Evolutionary conservation across 2,888 invertebrate species (phyloP).

Genomic region (Chrysolina oricalcia): DNA sequence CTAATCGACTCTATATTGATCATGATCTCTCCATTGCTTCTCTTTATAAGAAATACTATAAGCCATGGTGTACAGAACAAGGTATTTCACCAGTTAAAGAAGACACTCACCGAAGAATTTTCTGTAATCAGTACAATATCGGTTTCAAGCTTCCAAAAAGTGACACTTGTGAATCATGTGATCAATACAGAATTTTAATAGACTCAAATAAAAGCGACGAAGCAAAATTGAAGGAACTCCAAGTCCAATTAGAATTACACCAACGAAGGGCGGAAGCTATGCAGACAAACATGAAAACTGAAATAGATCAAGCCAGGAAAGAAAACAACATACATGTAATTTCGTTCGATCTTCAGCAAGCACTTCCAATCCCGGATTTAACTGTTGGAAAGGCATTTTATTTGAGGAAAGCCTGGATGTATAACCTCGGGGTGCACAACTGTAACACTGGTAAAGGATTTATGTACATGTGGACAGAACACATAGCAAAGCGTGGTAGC

Average conservation of each 20-base stretch:
- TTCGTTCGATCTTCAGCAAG: slow-evolving; percentile 54
- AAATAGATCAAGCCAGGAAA: slow-evolving; percentile 16
- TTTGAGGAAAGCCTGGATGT: slow-evolving; percentile 51
- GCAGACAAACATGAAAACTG: slow-evolving; percentile 37
- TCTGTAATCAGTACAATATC: too few relatives aligned
- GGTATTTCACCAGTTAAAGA: slow-evolving; percentile 41
- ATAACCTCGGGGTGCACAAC: slow-evolving; percentile 56
- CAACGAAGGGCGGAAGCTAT: slow-evolving; percentile 40
- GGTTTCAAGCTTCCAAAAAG: slow-evolving; percentile 46
- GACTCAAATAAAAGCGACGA: slow-evolving; percentile 18
- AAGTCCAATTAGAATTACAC: not conserved
- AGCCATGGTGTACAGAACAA: slow-evolving; percentile 30
- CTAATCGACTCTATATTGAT: slow-evolving; percentile 45
- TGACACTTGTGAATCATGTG: slow-evolving; percentile 52
- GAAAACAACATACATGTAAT: slow-evolving; percentile 18
- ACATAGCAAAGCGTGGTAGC: slow-evolving; percentile 49
- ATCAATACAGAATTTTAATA: slow-evolving; percentile 19
- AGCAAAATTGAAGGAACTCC: slow-evolving; percentile 1
- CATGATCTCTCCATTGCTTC: slow-evolving; percentile 46
- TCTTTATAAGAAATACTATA: slow-evolving; percentile 48
- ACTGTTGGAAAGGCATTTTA: slow-evolving; percentile 51
- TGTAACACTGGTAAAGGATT: slow-evolving; percentile 44
- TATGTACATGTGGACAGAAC: slow-evolving; percentile 52
- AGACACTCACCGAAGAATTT: slow-evolving; percentile 38
- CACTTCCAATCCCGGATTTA: slow-evolving; percentile 49